Evolutionary conservation across 2,888 invertebrate species (phyloP).

Genomic region (Celastrina argiolus): DNA sequence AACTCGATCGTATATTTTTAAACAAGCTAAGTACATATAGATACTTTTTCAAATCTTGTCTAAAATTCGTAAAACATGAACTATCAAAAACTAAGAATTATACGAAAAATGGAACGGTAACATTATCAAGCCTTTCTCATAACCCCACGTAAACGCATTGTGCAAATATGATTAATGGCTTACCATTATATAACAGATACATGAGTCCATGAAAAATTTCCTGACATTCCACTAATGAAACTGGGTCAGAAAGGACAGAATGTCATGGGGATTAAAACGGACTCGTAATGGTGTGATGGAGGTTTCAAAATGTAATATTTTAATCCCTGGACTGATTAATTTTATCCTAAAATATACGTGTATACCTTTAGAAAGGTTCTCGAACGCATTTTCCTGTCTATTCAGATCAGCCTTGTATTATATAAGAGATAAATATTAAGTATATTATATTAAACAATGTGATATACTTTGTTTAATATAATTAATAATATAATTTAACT

Average conservation of each 20-base stretch:
- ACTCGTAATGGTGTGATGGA: constrained; percentile 24
- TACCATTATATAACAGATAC: constrained; percentile 58
- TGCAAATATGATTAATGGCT: constrained; percentile 69
- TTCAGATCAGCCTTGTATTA: too few relatives aligned
- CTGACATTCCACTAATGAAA: constrained; percentile 60
- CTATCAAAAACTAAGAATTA: not conserved
- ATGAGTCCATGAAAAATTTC: constrained; percentile 45
- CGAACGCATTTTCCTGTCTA: not conserved
- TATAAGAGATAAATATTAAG: too few relatives aligned
- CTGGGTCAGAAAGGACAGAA: constrained; percentile 50
- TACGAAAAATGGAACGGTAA: not conserved
- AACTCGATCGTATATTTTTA: too few relatives aligned
- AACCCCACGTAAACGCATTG: constrained; percentile 57
- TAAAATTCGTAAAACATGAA: not conserved
- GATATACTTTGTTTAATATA: too few relatives aligned
- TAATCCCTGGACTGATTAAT: constrained; percentile 1
- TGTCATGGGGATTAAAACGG: constrained; percentile 36
- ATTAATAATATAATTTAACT: too few relatives aligned
- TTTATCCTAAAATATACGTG: not conserved
- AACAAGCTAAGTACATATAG: too few relatives aligned
- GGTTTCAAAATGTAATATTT: not conserved
- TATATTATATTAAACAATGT: too few relatives aligned
- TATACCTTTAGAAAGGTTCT: not conserved
- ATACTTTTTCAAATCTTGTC: too few relatives aligned
- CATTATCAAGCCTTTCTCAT: constrained; percentile 58